Evolutionary conservation across 2,888 invertebrate species (phyloP).

Genomic region (Drosophila cyrtoloma): DNA sequence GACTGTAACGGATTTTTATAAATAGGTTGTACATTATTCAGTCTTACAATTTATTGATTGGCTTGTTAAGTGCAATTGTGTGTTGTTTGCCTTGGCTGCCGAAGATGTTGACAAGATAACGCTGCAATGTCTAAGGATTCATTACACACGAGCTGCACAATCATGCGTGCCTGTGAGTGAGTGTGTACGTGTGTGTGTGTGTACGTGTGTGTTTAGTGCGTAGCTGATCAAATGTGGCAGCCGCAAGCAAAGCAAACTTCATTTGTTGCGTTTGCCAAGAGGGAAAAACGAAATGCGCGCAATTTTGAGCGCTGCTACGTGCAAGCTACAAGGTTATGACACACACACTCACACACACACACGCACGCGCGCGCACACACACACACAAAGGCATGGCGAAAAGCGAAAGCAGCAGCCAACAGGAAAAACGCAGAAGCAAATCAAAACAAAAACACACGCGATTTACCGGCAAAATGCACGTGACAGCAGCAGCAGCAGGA

Average conservation of each 20-base stretch:
- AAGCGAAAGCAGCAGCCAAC: conserved; percentile 61
- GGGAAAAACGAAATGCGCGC: conserved; percentile 27
- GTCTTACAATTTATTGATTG: conserved; percentile 34
- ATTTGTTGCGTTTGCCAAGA: conserved; percentile 35
- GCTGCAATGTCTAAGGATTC: conserved; percentile 9
- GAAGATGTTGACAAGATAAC: conserved; percentile 24
- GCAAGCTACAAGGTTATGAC: conserved; percentile 59
- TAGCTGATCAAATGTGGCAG: conserved; percentile 45
- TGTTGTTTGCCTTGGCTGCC: conserved; percentile 25
- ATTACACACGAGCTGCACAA: not conserved
- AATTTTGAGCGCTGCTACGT: conserved; percentile 53
- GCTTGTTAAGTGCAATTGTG: conserved; percentile 37
- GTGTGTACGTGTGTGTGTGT: not conserved
- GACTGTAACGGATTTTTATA: not conserved
- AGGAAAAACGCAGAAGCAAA: conserved; percentile 44
- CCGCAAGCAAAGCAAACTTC: conserved; percentile 42
- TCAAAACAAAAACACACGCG: conserved; percentile 78
- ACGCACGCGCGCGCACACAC: conserved; percentile 59
- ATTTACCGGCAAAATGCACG: conserved; percentile 77
- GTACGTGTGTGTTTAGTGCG: conserved; percentile 5
- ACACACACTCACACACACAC: conserved; percentile 4
- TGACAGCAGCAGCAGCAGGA: conserved; percentile 37
- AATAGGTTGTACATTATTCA: not conserved
- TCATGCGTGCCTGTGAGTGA: not conserved
- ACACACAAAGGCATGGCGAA: conserved; percentile 25